These are phyloP conservation scores for Spatulosminthurus flaviceps DNA, from an alignment of 2,888 invertebrate genomes.

Conservation along the genomic window DNA sequence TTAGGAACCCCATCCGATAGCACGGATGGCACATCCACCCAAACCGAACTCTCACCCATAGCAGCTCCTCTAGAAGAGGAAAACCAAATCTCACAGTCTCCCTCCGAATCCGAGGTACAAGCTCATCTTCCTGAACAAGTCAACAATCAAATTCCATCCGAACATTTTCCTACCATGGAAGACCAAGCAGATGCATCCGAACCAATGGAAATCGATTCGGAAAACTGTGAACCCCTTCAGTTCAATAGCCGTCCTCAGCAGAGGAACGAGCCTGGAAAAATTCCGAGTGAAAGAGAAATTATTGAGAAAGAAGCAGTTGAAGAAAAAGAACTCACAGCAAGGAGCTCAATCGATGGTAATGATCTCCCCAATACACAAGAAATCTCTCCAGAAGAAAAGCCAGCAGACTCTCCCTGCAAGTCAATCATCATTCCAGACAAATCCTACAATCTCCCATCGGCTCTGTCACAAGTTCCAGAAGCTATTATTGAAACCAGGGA, in stretches of 20 bases:
- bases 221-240: background rate
- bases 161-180: background rate
- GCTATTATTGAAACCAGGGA: too few species aligned
- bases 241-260: background rate
- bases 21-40: background rate
- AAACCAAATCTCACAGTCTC: background rate
- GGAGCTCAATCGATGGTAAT: too few species aligned
- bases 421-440: too few species aligned
- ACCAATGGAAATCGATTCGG: background rate
- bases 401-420: too few species aligned
- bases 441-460: too few species aligned
- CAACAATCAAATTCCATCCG: background rate
- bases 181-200: background rate
- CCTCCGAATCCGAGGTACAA: background rate
- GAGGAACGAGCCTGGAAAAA: background rate
- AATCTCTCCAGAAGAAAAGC: too few species aligned
- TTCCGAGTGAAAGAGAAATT: background rate
- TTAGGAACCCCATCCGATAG: background rate
- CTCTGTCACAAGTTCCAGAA: too few species aligned
- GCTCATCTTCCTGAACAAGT: background rate
- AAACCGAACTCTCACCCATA: background rate
- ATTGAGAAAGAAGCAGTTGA: background rate
- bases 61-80: background rate
- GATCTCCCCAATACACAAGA: too few species aligned
- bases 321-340: background rate